Base-by-base conservation (phyloP, 1,140 invertebrate species). In the Pseudomyrmex dendroicus region DNA sequence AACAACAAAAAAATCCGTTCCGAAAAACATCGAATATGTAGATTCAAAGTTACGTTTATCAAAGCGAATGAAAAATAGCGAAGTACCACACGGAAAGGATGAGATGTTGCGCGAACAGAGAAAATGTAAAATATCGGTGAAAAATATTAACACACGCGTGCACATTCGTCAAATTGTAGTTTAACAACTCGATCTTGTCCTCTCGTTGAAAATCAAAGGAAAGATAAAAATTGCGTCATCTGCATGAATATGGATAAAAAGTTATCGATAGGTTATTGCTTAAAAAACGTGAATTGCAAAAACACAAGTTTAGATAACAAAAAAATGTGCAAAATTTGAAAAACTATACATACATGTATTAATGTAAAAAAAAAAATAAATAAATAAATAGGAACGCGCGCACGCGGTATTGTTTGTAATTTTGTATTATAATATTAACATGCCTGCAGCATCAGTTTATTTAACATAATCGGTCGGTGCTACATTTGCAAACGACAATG, bases 21-120 rank as follows among this genome's bases (percentile, higher is more conserved):
- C 52, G 61, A 35, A 67, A 35, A 57, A 8, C 17, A 35, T 5
- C 35, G 0, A 35, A 35, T 7, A 35, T 15, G 3, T 52, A 46
- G 82, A 54, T 76, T 86, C 84, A 57, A 76, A 56, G 74, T 59
- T 56, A 76, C 62, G 56, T 78, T 86, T 70, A 50, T 62, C 25
- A 61, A n/a, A 17, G 61, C n/a, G 62, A 83, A 86, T 76, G 84
- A 73, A 35, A 35, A 77, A 77, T 48, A 20, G 54, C 35, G 25
- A 57, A 80, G 44, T 22, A 52, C 4, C 10, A 57, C n/a, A n/a
- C 12, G 2, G 20, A 52, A 7, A 52, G 25, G 59, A 35, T 13
- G 13, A 50, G 7, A 68, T 57, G 35, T 78, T 52, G 63, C 61
- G 20, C 15, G 52, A 1, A 35, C 57, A 10, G 8, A 59, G 57